Evolutionary conservation across 2,888 invertebrate species (phyloP).

Genomic region (Chaetogeoica ovagalla): DNA sequence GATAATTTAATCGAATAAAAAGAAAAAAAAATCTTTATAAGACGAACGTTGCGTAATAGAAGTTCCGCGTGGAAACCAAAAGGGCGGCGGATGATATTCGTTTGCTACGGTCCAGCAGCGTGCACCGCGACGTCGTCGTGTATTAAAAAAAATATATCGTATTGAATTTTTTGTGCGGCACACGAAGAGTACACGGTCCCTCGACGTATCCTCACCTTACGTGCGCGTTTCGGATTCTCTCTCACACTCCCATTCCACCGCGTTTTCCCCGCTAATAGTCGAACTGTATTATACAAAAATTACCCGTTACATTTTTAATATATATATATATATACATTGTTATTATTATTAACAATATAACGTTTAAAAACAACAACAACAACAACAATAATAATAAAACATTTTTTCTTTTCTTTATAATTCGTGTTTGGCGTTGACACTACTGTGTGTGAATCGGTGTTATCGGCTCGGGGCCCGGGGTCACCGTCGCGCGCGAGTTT

Average conservation of each 20-base stretch:
- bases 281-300: too few species aligned
- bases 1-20: too few species aligned
- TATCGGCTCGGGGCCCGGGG: conserved; percentile 14
- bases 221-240: neutral
- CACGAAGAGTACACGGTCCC: conserved; percentile 37
- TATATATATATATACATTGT: too few species aligned
- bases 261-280: too few species aligned
- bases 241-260: neutral
- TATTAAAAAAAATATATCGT: too few species aligned
- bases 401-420: neutral
- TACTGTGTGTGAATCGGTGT: conserved; percentile 10
- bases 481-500: conserved; percentile 10
- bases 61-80: too few species aligned
- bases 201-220: conserved; percentile 48
- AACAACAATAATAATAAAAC: neutral
- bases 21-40: too few species aligned
- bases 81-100: too few species aligned
- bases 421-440: conserved; percentile 15
- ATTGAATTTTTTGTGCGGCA: neutral
- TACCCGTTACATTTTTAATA: too few species aligned
- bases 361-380: neutral
- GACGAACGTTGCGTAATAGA: too few species aligned
- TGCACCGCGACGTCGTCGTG: neutral
- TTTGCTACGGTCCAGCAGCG: neutral
- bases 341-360: too few species aligned